phyloP scores from a whole-genome alignment of 2,797 vertebrate genomes.

The Rhinichthys osculus region DNA sequence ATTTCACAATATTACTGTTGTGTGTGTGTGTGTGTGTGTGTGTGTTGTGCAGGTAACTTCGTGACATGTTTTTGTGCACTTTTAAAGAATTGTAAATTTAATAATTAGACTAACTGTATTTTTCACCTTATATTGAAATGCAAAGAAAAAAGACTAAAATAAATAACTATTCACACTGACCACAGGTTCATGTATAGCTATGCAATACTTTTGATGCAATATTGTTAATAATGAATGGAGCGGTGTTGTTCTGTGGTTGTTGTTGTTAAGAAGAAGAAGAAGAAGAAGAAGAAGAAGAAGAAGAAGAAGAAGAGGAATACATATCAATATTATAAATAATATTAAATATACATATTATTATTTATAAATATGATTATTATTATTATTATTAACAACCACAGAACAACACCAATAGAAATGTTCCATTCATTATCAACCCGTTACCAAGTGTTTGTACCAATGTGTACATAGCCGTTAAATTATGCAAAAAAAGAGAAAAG shows the following conservation, averaged over 20 bases:
- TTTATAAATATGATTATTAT: background rate
- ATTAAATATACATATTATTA: too few relatives aligned
- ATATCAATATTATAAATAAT: too few relatives aligned
- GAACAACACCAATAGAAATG: background rate
- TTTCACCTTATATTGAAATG: background rate
- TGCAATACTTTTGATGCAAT: background rate
- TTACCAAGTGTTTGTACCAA: background rate
- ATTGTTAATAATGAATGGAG: too few relatives aligned
- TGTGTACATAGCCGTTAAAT: background rate
- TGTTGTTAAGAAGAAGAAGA: too few relatives aligned
- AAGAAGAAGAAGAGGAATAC: too few relatives aligned
- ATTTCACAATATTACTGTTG: too few relatives aligned
- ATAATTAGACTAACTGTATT: background rate
- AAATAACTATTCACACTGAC: background rate
- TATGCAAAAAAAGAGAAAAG: background rate
- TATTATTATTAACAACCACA: background rate
- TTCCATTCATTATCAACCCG: background rate
- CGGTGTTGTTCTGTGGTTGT: too few relatives aligned
- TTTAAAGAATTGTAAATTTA: background rate
- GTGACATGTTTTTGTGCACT: too few relatives aligned
- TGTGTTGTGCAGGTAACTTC: too few relatives aligned
- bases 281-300: too few relatives aligned
- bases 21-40: too few relatives aligned
- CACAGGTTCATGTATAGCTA: background rate
- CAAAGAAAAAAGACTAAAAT: background rate